A percentile compares a stretch with the other conserved stretches of the same genome.
phyloP scores from a whole-genome alignment of 1,140 invertebrate genomes.

The Calliopsis andreniformis region DNA sequence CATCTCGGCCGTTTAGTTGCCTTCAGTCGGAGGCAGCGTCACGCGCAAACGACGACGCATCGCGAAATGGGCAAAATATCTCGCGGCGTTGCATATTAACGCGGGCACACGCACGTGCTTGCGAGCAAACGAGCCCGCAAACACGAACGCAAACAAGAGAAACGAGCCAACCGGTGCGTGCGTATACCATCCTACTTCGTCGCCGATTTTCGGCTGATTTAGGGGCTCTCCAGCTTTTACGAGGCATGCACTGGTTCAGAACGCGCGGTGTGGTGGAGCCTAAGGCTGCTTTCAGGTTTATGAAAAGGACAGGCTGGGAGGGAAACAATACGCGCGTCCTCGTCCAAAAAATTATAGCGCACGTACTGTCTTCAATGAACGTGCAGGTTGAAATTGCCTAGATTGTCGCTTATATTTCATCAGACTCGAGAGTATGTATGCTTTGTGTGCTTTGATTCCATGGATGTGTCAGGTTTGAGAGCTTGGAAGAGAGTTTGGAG shows the following conservation, averaged over 20 bases:
- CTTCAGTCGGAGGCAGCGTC: background rate
- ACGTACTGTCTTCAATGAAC: too few relatives aligned
- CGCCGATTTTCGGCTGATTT: conserved; percentile 21
- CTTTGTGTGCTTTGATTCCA: too few relatives aligned
- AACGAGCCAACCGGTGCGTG: conserved; percentile 13
- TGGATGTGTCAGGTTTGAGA: too few relatives aligned
- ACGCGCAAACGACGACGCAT: background rate
- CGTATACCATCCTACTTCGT: background rate
- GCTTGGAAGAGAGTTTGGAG: too few relatives aligned
- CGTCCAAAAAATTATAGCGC: background rate
- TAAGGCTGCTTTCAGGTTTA: background rate
- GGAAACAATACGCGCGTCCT: too few relatives aligned
- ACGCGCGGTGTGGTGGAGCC: background rate
- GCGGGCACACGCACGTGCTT: background rate
- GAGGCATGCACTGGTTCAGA: background rate
- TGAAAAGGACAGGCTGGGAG: background rate
- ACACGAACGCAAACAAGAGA: conserved; percentile 9
- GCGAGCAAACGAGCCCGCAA: conserved; percentile 19
- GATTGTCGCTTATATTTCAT: too few relatives aligned
- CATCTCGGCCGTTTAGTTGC: background rate
- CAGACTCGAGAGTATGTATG: too few relatives aligned
- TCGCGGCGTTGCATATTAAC: conserved; percentile 3
- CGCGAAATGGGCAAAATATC: conserved; percentile 3
- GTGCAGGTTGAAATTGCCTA: too few relatives aligned
- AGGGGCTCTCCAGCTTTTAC: background rate